phyloP scores from a whole-genome alignment of 2,113 vertebrate species.

The Urocolius indicus region DNA sequence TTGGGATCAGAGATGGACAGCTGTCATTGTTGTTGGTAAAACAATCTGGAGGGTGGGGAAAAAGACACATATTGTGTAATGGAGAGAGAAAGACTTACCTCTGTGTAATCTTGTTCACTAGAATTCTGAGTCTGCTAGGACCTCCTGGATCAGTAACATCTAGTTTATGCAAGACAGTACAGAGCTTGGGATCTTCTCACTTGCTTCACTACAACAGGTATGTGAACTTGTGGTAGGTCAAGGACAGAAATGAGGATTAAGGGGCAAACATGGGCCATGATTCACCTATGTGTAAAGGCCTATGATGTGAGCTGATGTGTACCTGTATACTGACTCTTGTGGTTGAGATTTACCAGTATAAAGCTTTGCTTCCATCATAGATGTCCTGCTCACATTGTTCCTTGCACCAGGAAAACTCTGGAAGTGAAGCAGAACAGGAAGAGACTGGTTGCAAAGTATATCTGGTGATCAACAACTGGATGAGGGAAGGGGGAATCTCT shows the following conservation, averaged over 20 bases:
- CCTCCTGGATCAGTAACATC: neutral
- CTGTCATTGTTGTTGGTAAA: neutral
- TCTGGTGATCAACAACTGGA: neutral
- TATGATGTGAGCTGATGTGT: neutral
- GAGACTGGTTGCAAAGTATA: neutral
- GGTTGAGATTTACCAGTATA: neutral
- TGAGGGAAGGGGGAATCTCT: accelerated
- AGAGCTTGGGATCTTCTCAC: neutral
- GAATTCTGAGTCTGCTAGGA: neutral
- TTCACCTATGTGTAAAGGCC: neutral
- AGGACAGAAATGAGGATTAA: neutral
- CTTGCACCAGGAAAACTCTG: neutral
- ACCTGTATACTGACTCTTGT: neutral
- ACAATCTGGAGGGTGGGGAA: neutral
- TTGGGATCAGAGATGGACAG: neutral
- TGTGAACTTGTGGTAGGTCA: neutral
- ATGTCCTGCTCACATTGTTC: neutral
- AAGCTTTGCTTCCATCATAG: neutral
- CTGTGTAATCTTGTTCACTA: neutral
- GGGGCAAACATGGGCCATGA: neutral
- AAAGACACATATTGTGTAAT: neutral
- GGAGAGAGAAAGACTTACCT: neutral
- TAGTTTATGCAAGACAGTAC: neutral
- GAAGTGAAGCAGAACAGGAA: neutral
- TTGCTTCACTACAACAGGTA: neutral